phyloP scores from a whole-genome alignment of 2,797 vertebrate genomes.

The Anomalospiza imberbis region DNA sequence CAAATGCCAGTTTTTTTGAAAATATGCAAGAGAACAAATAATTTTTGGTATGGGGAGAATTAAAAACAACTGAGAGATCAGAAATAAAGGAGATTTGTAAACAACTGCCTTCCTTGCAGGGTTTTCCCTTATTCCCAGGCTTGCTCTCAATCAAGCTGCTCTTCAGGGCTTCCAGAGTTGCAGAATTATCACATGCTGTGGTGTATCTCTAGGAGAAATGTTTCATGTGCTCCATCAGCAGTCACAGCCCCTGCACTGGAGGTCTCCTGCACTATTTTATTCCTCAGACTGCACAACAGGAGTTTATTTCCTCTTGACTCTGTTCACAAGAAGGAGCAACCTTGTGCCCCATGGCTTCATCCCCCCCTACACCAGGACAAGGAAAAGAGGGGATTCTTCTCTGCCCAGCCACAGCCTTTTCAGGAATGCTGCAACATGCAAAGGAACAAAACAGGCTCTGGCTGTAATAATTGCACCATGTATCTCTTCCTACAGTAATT shows the following conservation, averaged over 20 bases:
- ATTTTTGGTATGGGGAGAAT: background rate
- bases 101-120: background rate
- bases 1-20: background rate
- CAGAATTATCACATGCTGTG: background rate
- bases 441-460: background rate
- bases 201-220: background rate
- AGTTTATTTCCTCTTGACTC: background rate
- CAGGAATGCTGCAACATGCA: fast-evolving
- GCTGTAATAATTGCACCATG: fast-evolving
- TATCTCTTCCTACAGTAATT: background rate
- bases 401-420: background rate
- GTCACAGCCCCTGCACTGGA: background rate
- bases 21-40: background rate
- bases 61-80: background rate
- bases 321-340: background rate
- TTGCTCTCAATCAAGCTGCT: background rate
- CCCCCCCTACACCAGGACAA: fast-evolving
- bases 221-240: background rate
- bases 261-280: background rate
- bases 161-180: background rate
- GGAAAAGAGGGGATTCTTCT: background rate
- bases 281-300: background rate
- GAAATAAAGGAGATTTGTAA: background rate
- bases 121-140: background rate
- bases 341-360: background rate